Base-by-base conservation (phyloP, 2,888 invertebrate genomes). In the Sinopyrophorus schimmeli region DNA sequence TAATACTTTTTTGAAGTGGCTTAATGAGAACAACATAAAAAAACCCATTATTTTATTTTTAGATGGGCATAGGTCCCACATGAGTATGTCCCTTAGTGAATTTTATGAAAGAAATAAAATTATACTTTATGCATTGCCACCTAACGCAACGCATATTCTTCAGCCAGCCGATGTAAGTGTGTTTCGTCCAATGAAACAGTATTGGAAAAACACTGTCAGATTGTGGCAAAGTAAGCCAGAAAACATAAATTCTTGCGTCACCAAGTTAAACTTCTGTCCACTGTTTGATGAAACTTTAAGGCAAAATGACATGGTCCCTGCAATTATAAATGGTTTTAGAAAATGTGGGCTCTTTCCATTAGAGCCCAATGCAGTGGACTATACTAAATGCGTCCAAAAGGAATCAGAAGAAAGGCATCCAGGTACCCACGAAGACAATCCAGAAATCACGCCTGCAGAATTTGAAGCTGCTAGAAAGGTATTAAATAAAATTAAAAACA, bases 1-100 rank as follows among this genome's bases (percentile, higher is more conserved):
- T 16, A 58, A 56, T 38, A 39, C 31, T 14, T 54, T 55, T 24
- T 40, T 57, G 15, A 30, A 40, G 6, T 54, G 50, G 57, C 14
- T 58, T 7, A n/a, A 20, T 7, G 31, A 53, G 10, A 42, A 55
- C 10, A 14, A 41, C n/a, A 46, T 54, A n/a, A 20, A 31, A 7
- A 57, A 30, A 26, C 59, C 60, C 6, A 51, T 61, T n/a, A 40
- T 62, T 10, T 30, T 60, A 6, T 59, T 62, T 9, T 16, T 61
- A 10, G 59, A 63, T 48, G 63, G 61, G 3, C 63, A 62, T 34
- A 59, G 54, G 42, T 55, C 54, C n/a, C 63, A 63, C 28, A 32
- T 58, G 12, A 59, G 43, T 14, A 18, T 59, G 20, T 38, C 54
- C 20, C 16, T 59, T 3, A 46, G 49, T 23, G 34, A 60, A 12